Evolutionary conservation across 2,113 vertebrate species (phyloP).

Genomic region (Channa maculata): DNA sequence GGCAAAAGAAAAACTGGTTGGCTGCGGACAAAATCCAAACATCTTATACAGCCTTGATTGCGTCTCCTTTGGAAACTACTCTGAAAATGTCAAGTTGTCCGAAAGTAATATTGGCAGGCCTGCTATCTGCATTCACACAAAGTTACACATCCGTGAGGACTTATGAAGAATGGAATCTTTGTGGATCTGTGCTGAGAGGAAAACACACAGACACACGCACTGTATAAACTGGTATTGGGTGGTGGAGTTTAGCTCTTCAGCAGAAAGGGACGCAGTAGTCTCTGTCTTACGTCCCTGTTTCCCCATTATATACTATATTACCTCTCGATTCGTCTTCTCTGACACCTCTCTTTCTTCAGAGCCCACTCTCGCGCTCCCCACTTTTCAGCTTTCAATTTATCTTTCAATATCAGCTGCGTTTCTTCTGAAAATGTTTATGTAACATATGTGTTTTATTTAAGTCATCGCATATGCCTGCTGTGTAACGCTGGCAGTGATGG

Average conservation of each 20-base stretch:
- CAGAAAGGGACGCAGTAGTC: conserved; percentile 19
- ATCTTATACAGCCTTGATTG: conserved; percentile 34
- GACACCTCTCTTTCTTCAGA: neutral
- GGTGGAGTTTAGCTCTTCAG: conserved; percentile 23
- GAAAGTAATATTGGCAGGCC: conserved; percentile 36
- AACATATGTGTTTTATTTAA: conserved; percentile 68
- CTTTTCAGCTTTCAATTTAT: conserved; percentile 6
- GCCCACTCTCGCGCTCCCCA: neutral
- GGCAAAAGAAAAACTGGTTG: conserved; percentile 22
- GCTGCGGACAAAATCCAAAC: conserved; percentile 26
- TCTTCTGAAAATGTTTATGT: conserved; percentile 46
- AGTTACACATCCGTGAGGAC: conserved; percentile 21
- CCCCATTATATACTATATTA: too few species aligned
- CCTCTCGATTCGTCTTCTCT: conserved; percentile 4
- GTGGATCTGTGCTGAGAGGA: conserved; percentile 32
- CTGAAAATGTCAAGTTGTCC: conserved; percentile 49
- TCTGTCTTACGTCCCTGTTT: too few species aligned
- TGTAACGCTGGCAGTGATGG: conserved; percentile 34
- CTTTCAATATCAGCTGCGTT: conserved; percentile 2
- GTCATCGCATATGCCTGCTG: conserved; percentile 17
- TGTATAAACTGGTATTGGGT: neutral
- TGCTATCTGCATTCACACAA: neutral
- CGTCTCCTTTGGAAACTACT: conserved; percentile 9
- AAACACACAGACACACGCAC: neutral
- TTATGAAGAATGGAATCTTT: conserved; percentile 22